Conservation (phyloP, 2,888 invertebrate species). For the Harpalus rubripes region DNA sequence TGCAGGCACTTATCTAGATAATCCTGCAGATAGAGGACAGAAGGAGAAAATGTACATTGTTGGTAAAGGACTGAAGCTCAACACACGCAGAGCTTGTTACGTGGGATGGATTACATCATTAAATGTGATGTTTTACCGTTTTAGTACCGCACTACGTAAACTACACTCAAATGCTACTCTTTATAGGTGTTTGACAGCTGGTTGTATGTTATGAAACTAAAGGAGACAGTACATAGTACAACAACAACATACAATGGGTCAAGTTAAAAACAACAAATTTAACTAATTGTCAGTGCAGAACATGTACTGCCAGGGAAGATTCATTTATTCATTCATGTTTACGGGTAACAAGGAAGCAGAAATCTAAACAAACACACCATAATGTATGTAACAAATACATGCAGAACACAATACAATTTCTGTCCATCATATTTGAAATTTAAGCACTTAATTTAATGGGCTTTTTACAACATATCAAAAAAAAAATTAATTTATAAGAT, state of each 20-base stretch:
- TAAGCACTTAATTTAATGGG: too few species aligned
- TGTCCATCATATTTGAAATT: too few species aligned
- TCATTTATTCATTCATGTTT: not conserved
- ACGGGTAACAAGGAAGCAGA: not conserved
- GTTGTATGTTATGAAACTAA: slow-evolving; percentile 26
- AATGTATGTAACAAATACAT: too few species aligned
- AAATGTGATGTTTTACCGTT: slow-evolving; percentile 59
- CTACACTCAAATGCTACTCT: slow-evolving; percentile 24
- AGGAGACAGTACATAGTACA: not conserved
- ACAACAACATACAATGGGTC: not conserved
- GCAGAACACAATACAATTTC: too few species aligned
- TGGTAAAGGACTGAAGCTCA: slow-evolving; percentile 15
- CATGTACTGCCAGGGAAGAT: not conserved
- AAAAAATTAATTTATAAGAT: too few species aligned
- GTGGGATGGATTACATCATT: slow-evolving; percentile 65
- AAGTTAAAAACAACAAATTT: not conserved
- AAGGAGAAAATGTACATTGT: slow-evolving; percentile 36
- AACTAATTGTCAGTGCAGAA: not conserved
- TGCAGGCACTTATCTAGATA: not conserved
- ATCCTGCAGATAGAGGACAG: slow-evolving; percentile 31
- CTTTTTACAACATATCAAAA: too few species aligned
- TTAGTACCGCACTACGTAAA: slow-evolving; percentile 57
- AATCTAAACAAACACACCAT: not conserved
- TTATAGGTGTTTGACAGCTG: slow-evolving; percentile 44
- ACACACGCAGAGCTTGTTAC: slow-evolving; percentile 55